phyloP scores from a whole-genome alignment of 1,140 invertebrate species.

The Trissolcus basalis region DNA sequence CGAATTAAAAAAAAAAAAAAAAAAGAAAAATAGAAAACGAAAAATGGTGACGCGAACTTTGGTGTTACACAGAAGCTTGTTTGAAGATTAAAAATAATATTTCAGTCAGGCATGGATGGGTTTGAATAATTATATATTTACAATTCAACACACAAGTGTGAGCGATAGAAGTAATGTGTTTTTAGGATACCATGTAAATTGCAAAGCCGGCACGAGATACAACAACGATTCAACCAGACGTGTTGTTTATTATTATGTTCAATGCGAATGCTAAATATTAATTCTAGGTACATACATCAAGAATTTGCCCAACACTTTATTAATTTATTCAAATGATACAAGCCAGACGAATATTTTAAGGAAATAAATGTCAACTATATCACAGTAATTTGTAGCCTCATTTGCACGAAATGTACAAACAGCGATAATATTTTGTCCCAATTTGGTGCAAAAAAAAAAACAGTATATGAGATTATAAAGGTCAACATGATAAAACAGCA shows the following conservation, averaged over 20 bases:
- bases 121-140: slow-evolving; percentile 1
- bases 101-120: background rate
- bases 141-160: background rate
- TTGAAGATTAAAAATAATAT: background rate
- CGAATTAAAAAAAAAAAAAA: too few relatives aligned
- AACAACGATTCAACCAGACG: slow-evolving; percentile 5
- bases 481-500: too few relatives aligned
- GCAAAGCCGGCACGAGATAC: slow-evolving; percentile 4
- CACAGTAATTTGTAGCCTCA: slow-evolving; percentile 9
- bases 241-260: slow-evolving; percentile 35
- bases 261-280: slow-evolving; percentile 39
- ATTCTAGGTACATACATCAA: slow-evolving; percentile 18
- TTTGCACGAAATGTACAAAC: background rate
- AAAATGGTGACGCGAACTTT: background rate
- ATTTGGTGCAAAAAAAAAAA: background rate
- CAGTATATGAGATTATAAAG: too few relatives aligned
- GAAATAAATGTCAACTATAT: slow-evolving; percentile 22
- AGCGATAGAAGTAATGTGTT: slow-evolving; percentile 3
- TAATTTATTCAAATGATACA: slow-evolving; percentile 29
- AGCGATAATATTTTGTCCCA: background rate
- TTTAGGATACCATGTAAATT: slow-evolving; percentile 6
- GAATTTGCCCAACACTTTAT: slow-evolving; percentile 12
- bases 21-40: too few relatives aligned
- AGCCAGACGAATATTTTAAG: slow-evolving; percentile 11
- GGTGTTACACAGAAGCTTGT: background rate